Evolutionary conservation across 2,888 invertebrate genomes (phyloP).

Genomic region (Hypena proboscidalis): DNA sequence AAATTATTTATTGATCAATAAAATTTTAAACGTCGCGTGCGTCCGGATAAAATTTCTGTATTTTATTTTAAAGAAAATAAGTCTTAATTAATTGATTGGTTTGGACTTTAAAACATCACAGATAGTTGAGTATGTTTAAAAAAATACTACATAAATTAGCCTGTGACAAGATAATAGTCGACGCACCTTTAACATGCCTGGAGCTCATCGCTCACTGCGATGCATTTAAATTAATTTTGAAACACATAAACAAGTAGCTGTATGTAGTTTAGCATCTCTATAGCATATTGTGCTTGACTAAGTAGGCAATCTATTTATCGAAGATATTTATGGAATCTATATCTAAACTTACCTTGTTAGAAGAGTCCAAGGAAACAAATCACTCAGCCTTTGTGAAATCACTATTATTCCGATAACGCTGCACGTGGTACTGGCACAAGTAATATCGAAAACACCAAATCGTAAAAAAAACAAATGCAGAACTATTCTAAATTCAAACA

Average conservation of each 20-base stretch:
- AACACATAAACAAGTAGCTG: slow-evolving; percentile 29
- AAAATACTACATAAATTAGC: slow-evolving; percentile 22
- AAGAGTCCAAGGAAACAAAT: slow-evolving; percentile 49
- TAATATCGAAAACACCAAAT: slow-evolving; percentile 63
- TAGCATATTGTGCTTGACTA: slow-evolving; percentile 26
- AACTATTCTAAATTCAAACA: slow-evolving; percentile 80
- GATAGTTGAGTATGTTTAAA: slow-evolving; percentile 3
- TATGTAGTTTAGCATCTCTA: slow-evolving; percentile 16
- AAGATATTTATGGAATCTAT: slow-evolving; percentile 7
- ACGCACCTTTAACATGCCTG: slow-evolving; percentile 32
- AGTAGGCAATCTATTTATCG: slow-evolving; percentile 11
- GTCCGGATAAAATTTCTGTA: slow-evolving; percentile 2
- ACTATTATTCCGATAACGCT: slow-evolving; percentile 52
- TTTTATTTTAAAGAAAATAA: not conserved
- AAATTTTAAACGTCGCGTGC: slow-evolving; percentile 20
- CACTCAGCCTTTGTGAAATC: slow-evolving; percentile 45
- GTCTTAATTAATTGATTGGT: not conserved
- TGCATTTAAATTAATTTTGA: slow-evolving; percentile 46
- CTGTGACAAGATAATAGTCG: slow-evolving; percentile 41
- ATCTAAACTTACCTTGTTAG: slow-evolving; percentile 59
- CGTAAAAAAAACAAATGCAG: slow-evolving; percentile 59
- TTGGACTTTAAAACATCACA: not conserved
- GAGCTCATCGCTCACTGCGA: slow-evolving; percentile 36
- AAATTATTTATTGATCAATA: slow-evolving; percentile 31
- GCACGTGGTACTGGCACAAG: slow-evolving; percentile 64